Base-by-base conservation (phyloP, 2,888 invertebrate species). In the Boloria euphrosyne region DNA sequence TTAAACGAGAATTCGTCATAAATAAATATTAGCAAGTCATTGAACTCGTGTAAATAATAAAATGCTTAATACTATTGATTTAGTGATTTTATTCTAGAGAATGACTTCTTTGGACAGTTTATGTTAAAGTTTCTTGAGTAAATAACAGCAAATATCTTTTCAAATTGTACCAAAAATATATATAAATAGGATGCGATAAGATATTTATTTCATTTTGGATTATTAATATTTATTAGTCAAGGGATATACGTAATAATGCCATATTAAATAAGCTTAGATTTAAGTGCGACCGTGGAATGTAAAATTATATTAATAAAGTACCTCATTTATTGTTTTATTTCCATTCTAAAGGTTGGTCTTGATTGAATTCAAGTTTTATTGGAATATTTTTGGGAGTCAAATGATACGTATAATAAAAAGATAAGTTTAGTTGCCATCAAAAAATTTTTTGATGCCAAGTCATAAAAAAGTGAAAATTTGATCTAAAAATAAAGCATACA, bases 291-390 rank as follows among this genome's bases (percentile, higher is more conserved):
- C 70, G 43, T 71, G 67, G 65, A 68, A 62, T 69, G 61, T 69
- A 69, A 52, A 65, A 62, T 62, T 67, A 69, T 53, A 72, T 60
- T 69, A 81, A 75, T 81, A 80, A 79, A 80, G 71, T 79, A 76
- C 76, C 75, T 75, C 73, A 65, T 59, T 53, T 53, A 52, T 66
- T 46, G 58, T 66, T 66, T 66, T 66, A 58, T 64, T 70, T 66
- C 47, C 52, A 46, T 43, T 16, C 61, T 59, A 50, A 38, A 31
- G 47, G 27, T 59, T 49, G 38, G n/a, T 13, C 16, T 59, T 50
- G 47, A 49, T 59, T 50, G 49, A 49, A 49, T 50, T 50, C 17
- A n/a, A 49, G 31, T 50, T 38, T 59, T 49, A 59, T 59, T 59
- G 47, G 49, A 17, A 17, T 6, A 16, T 31, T 46, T 49, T 59